Percentiles rank a stretch among this genome's conserved stretches.
Conservation (phyloP, 2,113 vertebrate species). For the Nibea albiflora region DNA sequence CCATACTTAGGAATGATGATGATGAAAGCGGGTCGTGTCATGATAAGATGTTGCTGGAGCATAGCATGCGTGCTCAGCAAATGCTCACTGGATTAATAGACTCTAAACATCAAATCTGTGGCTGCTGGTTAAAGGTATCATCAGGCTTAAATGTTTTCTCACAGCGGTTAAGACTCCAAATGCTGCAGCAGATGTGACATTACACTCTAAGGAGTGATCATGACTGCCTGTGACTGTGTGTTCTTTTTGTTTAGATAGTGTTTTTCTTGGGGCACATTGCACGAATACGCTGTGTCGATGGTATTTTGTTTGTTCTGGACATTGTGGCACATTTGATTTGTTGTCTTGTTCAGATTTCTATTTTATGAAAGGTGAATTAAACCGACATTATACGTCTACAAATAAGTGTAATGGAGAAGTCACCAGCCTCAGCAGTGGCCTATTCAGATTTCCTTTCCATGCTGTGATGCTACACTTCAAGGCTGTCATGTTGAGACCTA, state of each 20-base stretch:
- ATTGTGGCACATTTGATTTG: slow-evolving; percentile 23
- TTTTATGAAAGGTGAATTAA: background rate
- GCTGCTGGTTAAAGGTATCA: background rate
- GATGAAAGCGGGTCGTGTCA: background rate
- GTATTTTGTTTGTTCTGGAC: background rate
- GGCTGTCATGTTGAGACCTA: background rate
- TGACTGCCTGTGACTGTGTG: background rate
- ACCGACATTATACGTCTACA: background rate
- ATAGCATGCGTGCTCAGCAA: background rate
- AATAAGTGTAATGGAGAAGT: slow-evolving; percentile 40
- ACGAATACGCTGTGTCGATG: background rate
- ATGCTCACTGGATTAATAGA: background rate
- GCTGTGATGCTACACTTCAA: background rate
- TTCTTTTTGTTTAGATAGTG: background rate
- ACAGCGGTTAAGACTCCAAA: background rate
- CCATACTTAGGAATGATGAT: background rate
- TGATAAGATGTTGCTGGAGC: background rate
- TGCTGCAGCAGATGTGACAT: slow-evolving; percentile 9
- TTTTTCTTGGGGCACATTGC: background rate
- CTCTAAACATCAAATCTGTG: background rate
- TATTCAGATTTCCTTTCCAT: background rate
- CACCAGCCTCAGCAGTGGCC: slow-evolving; percentile 8
- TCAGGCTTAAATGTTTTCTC: slow-evolving; percentile 26
- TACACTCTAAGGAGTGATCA: background rate
- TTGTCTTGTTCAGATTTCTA: background rate